Conservation (phyloP, 2,113 vertebrate species). For the Chionodraco myersi region DNA sequence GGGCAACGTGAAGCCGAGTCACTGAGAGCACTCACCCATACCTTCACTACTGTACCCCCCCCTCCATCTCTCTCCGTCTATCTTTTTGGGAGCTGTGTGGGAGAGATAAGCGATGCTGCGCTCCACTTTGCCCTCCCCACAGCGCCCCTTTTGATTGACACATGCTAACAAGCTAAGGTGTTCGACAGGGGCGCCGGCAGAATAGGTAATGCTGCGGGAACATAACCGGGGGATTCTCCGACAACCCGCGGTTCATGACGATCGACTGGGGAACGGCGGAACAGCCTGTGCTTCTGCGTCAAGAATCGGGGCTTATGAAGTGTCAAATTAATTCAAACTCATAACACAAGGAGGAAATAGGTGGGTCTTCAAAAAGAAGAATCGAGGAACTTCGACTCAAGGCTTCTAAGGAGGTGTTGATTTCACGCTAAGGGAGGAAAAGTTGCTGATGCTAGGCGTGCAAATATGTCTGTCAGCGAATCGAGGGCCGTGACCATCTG, state of each 20-base stretch:
- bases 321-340: constrained; percentile 51
- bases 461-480: constrained; percentile 22
- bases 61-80: background rate
- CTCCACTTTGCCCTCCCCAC: constrained; percentile 61
- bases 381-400: background rate
- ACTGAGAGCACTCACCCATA: constrained; percentile 16
- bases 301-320: constrained; percentile 46
- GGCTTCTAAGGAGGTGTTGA: background rate
- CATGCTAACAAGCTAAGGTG: constrained; percentile 81
- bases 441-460: constrained; percentile 20
- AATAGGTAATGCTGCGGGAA: constrained; percentile 67
- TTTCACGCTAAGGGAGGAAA: background rate
- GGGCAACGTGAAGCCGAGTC: constrained; percentile 48
- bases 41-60: background rate
- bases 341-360: background rate
- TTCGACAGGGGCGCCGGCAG: constrained; percentile 61
- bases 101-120: constrained; percentile 57
- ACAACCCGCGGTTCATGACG: constrained; percentile 38
- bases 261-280: constrained; percentile 38
- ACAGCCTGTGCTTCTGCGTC: constrained; percentile 3
- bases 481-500: constrained; percentile 17
- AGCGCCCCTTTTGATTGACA: constrained; percentile 76
- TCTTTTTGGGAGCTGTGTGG: constrained; percentile 47
- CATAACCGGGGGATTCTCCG: constrained; percentile 68
- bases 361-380: constrained; percentile 9